Evolutionary conservation across 2,113 vertebrate species (phyloP).

Genomic region (Esox niger): DNA sequence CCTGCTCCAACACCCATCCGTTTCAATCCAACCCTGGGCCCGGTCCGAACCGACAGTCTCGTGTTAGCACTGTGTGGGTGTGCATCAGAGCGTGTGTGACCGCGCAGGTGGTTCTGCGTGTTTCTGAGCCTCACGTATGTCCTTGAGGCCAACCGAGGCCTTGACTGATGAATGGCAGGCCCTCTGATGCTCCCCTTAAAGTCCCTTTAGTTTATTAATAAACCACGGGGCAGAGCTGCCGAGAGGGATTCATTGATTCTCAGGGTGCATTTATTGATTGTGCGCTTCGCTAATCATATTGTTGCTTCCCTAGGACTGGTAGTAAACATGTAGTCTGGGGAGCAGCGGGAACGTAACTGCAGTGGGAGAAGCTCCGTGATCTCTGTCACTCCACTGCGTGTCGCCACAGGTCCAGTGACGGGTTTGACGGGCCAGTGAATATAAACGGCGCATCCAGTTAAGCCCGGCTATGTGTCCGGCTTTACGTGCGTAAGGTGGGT

Average conservation of each 20-base stretch:
- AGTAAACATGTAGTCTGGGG: constrained; percentile 14
- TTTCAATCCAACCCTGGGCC: constrained; percentile 62
- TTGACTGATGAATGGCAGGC: no score
- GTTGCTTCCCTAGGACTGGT: constrained; percentile 57
- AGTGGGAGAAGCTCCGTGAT: background rate
- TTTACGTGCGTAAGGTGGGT: constrained; percentile 65
- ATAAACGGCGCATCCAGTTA: background rate
- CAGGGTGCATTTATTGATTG: constrained; percentile 69
- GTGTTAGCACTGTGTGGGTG: constrained; percentile 3
- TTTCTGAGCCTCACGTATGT: constrained; percentile 17
- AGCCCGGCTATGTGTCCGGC: background rate
- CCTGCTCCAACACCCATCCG: no score
- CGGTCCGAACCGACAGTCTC: no score
- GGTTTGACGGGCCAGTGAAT: no score
- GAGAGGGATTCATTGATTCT: constrained; percentile 72
- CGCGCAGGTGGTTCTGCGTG: background rate
- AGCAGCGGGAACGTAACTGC: constrained; percentile 1
- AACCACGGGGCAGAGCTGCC: constrained; percentile 69
- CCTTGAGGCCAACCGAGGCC: constrained; percentile 63
- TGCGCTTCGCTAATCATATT: constrained; percentile 73
- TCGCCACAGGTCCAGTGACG: background rate
- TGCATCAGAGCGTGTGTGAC: background rate
- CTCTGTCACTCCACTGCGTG: background rate
- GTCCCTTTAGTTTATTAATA: constrained; percentile 72
- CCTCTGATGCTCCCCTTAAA: constrained; percentile 64